Base-by-base conservation (phyloP, 2,113 vertebrate species). In the Fukomys damarensis region DNA sequence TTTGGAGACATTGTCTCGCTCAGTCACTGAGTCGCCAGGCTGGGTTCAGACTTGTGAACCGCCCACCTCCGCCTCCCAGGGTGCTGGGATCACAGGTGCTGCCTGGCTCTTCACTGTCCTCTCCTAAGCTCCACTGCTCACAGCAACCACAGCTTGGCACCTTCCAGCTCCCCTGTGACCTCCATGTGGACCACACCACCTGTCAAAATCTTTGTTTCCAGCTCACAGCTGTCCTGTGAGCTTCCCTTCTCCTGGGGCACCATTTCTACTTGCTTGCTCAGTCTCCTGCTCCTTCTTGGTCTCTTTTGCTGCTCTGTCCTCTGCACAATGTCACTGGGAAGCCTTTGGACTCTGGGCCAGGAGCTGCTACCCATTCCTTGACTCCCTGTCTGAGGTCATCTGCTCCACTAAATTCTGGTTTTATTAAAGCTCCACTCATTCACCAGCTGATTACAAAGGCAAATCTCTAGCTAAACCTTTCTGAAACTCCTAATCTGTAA, bases 91-190 rank as follows among this genome's bases (percentile, higher is more conserved):
- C 14, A 46, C 74, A 49, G 13, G n/a, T 3, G 1, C 9, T 30
- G 43, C 28, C 14, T 30, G 28, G 43, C 43, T 32, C 28, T 16
- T 38, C 14, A 22, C 6, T 30, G 43, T 49, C 26, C 43, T 49
- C 43, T 46, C 43, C 6, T 49, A 24, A 14, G 13, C 43, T 49
- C 74, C 16, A 26, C 22, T 16, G 26, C 43, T 8, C 13, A 1
- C 19, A 13, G 41, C 26, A 49, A 32, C 14, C 6, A 0, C 26
- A 30, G n/a, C 26, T 26, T 28, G 30, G 13, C 3, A 2, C 2
- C 74, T 24, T 20, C 38, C 2, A 17, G 13, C 22, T 11, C 38
- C 41, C 38, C 35, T 0, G 35, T 68, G 24, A 43, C 70, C 70
- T 43, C 70, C 70, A 43, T 13, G 38, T 14, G 38, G 70, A 43